Percentiles rank a stretch among this genome's conserved stretches.
Evolutionary conservation across 1,140 invertebrate genomes (phyloP).

Genomic region (Drosophila bocki): DNA sequence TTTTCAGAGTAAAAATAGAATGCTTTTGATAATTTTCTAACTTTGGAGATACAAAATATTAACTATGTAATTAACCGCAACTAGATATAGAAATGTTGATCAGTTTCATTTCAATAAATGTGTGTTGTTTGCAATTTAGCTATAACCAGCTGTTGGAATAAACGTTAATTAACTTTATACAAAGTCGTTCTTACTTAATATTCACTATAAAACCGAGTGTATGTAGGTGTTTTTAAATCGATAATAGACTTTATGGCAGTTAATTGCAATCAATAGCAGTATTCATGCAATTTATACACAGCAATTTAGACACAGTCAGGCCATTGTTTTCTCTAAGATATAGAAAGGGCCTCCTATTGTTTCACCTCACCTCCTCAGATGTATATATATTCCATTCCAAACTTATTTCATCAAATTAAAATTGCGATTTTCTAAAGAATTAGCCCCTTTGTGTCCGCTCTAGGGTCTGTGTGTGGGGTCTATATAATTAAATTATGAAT

Average conservation of each 20-base stretch:
- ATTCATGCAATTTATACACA: background rate
- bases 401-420: slow-evolving; percentile 77
- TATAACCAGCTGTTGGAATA: background rate
- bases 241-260: background rate
- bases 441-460: slow-evolving; percentile 29
- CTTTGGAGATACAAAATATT: background rate
- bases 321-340: slow-evolving; percentile 16
- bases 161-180: background rate
- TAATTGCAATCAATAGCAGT: slow-evolving; percentile 15
- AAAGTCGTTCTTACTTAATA: background rate
- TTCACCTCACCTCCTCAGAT: background rate
- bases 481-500: slow-evolving; percentile 83
- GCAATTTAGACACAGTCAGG: background rate
- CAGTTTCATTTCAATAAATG: background rate
- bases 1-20: too few species aligned
- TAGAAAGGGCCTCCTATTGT: slow-evolving; percentile 23
- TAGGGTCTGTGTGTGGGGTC: slow-evolving; percentile 43
- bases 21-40: too few species aligned
- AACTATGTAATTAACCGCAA: background rate
- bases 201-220: background rate
- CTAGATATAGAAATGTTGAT: background rate
- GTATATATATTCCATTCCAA: slow-evolving; percentile 39
- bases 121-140: background rate
- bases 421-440: slow-evolving; percentile 73
- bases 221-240: background rate